Conservation (phyloP, 2,797 vertebrate species). For the Sarcoramphus papa region DNA sequence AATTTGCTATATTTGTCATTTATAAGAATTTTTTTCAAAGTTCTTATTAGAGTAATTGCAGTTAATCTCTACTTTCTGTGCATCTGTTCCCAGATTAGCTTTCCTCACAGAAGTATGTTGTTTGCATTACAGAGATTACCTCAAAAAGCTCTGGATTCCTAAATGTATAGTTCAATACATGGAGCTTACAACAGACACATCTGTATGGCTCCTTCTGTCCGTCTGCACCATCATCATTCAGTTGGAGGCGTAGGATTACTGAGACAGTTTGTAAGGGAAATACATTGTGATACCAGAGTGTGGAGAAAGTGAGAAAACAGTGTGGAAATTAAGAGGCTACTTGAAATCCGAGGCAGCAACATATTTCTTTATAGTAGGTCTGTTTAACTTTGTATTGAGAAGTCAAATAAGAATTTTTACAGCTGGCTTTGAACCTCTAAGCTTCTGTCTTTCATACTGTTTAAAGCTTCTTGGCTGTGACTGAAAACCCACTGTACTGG, state of each 20-base stretch:
- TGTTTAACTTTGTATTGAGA: not conserved
- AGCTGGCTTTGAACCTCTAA: conserved; percentile 2
- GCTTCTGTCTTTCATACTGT: not conserved
- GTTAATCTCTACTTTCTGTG: not conserved
- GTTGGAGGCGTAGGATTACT: not conserved
- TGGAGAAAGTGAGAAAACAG: not conserved
- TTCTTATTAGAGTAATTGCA: not conserved
- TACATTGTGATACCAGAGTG: not conserved
- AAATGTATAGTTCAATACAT: not conserved
- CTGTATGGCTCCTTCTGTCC: not conserved
- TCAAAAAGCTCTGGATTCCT: not conserved
- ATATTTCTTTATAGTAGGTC: not conserved
- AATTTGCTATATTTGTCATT: not conserved
- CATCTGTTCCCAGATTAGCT: not conserved
- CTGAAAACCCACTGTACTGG: not conserved
- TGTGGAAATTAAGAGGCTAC: not conserved
- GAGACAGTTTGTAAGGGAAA: not conserved
- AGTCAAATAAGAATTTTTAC: conserved; percentile 8
- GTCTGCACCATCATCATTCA: not conserved
- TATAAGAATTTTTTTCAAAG: not conserved
- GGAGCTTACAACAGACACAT: not conserved
- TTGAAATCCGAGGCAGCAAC: not conserved
- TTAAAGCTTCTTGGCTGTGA: conserved; percentile 13
- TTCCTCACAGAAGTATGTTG: not conserved
- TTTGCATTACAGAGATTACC: not conserved